Conservation (phyloP, 2,888 invertebrate species). For the Taenaris catops region DNA sequence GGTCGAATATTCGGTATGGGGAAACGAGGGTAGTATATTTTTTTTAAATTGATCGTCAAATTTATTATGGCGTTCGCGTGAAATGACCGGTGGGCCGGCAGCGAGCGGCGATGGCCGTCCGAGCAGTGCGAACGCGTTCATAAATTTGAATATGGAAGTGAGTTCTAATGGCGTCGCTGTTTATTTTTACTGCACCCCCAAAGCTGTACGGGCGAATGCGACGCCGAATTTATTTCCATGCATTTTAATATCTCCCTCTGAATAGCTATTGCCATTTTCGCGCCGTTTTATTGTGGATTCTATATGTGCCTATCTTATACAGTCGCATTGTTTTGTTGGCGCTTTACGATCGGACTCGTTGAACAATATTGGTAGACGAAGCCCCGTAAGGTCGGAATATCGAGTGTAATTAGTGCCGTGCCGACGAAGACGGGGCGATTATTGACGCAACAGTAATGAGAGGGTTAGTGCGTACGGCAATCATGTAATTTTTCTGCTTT, state of each 20-base stretch:
- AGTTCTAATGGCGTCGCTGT: constrained; percentile 80
- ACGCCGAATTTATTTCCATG: constrained; percentile 81
- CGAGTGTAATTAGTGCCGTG: constrained; percentile 46
- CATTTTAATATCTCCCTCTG: constrained; percentile 80
- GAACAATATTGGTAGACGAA: constrained; percentile 60
- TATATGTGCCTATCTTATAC: constrained; percentile 41
- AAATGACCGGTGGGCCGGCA: constrained; percentile 50
- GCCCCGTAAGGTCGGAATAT: constrained; percentile 53
- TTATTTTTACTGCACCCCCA: constrained; percentile 81
- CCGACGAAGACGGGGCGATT: constrained; percentile 32
- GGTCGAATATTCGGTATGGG: constrained; percentile 27
- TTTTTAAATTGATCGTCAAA: constrained; percentile 58
- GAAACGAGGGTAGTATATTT: constrained; percentile 45
- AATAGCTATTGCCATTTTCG: constrained; percentile 78
- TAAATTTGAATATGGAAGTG: constrained; percentile 82
- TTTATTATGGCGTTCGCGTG: constrained; percentile 51
- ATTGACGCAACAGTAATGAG: constrained; percentile 50
- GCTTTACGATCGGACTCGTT: constrained; percentile 53
- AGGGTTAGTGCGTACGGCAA: constrained; percentile 36
- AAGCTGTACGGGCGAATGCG: constrained; percentile 78
- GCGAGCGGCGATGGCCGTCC: constrained; percentile 30
- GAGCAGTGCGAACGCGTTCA: constrained; percentile 64
- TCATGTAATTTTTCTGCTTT: constrained; percentile 54
- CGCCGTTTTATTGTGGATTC: constrained; percentile 72
- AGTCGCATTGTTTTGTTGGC: constrained; percentile 57